Percentiles rank a stretch among this genome's conserved stretches.
These are phyloP conservation scores for Pipistrellus nathusii DNA, from an alignment of 2,797 vertebrate species.

Conservation along the genomic window DNA sequence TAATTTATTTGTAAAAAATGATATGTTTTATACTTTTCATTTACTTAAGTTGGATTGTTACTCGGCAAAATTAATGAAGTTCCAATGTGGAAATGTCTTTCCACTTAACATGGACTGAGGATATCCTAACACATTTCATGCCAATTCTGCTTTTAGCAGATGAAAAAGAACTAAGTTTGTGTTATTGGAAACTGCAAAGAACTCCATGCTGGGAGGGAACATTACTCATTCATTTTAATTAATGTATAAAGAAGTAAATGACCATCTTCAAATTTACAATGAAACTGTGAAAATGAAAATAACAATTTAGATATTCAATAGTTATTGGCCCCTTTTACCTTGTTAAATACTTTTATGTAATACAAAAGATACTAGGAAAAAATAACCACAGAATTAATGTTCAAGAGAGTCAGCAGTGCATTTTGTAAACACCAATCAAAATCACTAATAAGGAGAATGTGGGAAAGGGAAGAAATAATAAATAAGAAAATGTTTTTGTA, in stretches of 20 bases:
- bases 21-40: constrained; percentile 45
- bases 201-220: background rate
- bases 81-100: constrained; percentile 57
- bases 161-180: constrained; percentile 27
- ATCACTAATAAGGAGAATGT: constrained; percentile 41
- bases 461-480: constrained; percentile 53
- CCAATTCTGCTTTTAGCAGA: background rate
- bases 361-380: constrained; percentile 38
- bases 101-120: constrained; percentile 20
- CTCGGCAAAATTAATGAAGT: constrained; percentile 46
- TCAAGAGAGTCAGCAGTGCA: background rate
- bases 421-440: constrained; percentile 56
- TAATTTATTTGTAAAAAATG: constrained; percentile 56
- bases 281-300: constrained; percentile 51
- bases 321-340: constrained; percentile 24
- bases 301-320: constrained; percentile 54
- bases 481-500: constrained; percentile 40
- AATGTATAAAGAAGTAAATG: constrained; percentile 48
- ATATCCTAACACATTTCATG: constrained; percentile 33
- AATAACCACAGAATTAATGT: constrained; percentile 49
- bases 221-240: constrained; percentile 3
- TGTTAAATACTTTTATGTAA: constrained; percentile 58
- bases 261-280: constrained; percentile 28
- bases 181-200: constrained; percentile 37
- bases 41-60: constrained; percentile 45